phyloP scores from a whole-genome alignment of 2,797 vertebrate genomes.

The Esox masquinongy region DNA sequence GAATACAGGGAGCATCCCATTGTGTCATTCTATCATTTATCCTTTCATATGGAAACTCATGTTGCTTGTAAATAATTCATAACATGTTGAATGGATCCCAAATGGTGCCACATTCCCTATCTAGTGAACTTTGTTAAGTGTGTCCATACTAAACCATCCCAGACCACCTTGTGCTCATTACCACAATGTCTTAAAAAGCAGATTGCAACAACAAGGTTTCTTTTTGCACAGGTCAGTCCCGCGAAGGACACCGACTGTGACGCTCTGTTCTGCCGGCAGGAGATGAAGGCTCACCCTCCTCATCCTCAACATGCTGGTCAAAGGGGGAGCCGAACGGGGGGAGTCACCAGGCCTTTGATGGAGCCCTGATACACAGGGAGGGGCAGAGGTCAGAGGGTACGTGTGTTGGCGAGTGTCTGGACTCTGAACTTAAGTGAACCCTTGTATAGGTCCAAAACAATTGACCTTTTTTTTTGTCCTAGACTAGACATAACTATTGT shows the following conservation, averaged over 20 bases:
- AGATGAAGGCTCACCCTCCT: slow-evolving; percentile 55
- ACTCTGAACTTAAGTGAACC: too few relatives aligned
- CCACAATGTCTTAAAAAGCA: too few relatives aligned
- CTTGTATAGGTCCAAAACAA: too few relatives aligned
- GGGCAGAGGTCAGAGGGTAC: slow-evolving; percentile 55
- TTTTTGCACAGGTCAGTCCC: too few relatives aligned
- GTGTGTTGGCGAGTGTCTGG: too few relatives aligned
- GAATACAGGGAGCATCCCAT: neutral
- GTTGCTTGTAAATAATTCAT: neutral
- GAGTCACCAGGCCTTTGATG: slow-evolving; percentile 61
- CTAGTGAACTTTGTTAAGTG: too few relatives aligned
- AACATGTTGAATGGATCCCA: neutral
- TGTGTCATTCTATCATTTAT: neutral
- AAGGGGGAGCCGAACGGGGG: slow-evolving; percentile 46
- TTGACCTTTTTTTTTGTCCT: too few relatives aligned
- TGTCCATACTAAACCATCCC: neutral
- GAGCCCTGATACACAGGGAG: slow-evolving; percentile 61
- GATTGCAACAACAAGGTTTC: too few relatives aligned
- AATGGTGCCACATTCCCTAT: too few relatives aligned
- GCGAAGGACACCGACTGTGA: too few relatives aligned
- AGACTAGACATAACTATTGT: too few relatives aligned
- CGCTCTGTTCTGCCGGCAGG: slow-evolving; percentile 32
- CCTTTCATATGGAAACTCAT: slow-evolving; percentile 10
- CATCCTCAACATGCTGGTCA: slow-evolving; percentile 53
- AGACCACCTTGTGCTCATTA: too few relatives aligned